These are phyloP conservation scores for Acipenser ruthenus DNA, from an alignment of 2,797 vertebrate species.

Conservation along the genomic window DNA sequence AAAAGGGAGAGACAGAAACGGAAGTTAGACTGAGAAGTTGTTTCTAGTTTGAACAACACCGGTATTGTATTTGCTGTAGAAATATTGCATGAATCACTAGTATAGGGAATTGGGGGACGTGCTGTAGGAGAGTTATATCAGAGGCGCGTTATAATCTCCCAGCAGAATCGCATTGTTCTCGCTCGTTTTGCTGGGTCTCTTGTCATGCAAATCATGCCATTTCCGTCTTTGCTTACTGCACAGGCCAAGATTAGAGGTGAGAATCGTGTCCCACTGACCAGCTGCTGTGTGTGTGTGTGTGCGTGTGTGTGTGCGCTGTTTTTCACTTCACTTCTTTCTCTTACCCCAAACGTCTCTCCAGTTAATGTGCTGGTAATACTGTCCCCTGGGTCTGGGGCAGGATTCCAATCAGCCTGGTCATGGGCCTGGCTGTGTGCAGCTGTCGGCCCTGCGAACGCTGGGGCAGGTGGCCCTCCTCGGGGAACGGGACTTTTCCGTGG, in stretches of 20 bases:
- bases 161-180: slow-evolving; percentile 57
- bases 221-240: slow-evolving; percentile 52
- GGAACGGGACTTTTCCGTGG: slow-evolving; percentile 2
- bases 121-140: too few relatives aligned
- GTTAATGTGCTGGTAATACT: slow-evolving; percentile 21
- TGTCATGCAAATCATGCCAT: slow-evolving; percentile 70
- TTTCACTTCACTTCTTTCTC: slow-evolving; percentile 26
- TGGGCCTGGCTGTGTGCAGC: slow-evolving; percentile 16
- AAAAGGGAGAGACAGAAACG: too few relatives aligned
- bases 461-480: slow-evolving; percentile 16
- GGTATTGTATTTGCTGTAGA: too few relatives aligned
- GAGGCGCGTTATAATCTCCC: slow-evolving; percentile 20
- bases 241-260: slow-evolving; percentile 60
- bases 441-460: background rate
- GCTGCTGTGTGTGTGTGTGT: slow-evolving; percentile 46
- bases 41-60: too few relatives aligned
- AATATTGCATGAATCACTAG: too few relatives aligned
- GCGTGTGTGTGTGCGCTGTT: slow-evolving; percentile 18
- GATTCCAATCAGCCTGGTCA: background rate
- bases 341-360: slow-evolving; percentile 28
- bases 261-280: slow-evolving; percentile 51
- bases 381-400: slow-evolving; percentile 16
- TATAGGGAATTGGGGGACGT: too few relatives aligned
- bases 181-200: slow-evolving; percentile 48
- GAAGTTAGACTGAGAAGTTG: too few relatives aligned